Conservation (phyloP, 2,888 invertebrate genomes). For the Phalera bucephala region DNA sequence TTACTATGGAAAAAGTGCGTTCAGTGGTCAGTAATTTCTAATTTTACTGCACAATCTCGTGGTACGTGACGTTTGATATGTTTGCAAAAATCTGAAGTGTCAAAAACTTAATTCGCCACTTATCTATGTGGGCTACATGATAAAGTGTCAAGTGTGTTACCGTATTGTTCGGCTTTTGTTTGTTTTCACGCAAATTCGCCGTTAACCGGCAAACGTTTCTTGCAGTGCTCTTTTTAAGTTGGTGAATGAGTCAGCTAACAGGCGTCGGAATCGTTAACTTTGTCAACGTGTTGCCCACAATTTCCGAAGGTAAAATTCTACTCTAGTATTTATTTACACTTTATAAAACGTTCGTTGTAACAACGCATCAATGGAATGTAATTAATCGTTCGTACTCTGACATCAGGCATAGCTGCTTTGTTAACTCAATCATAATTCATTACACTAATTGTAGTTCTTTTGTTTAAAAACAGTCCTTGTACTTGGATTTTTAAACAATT, state of each 20-base stretch:
- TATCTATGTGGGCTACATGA: slow-evolving; percentile 75
- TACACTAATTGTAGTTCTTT: slow-evolving; percentile 31
- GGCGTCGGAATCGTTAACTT: slow-evolving; percentile 79
- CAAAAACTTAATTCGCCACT: slow-evolving; percentile 49
- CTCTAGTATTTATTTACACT: background rate
- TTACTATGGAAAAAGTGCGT: slow-evolving; percentile 61
- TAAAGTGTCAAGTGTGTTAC: slow-evolving; percentile 63
- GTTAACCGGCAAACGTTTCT: slow-evolving; percentile 51
- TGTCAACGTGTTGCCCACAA: slow-evolving; percentile 80
- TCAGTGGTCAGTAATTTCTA: slow-evolving; percentile 52
- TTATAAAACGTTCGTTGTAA: slow-evolving; percentile 8
- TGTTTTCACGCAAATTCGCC: slow-evolving; percentile 45
- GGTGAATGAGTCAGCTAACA: slow-evolving; percentile 81
- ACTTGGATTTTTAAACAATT: slow-evolving; percentile 22
- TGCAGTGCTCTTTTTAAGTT: slow-evolving; percentile 47
- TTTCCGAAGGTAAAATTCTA: slow-evolving; percentile 68
- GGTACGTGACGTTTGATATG: slow-evolving; percentile 33
- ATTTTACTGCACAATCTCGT: slow-evolving; percentile 28
- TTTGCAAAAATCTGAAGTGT: slow-evolving; percentile 52
- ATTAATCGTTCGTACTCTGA: slow-evolving; percentile 14
- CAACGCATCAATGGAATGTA: slow-evolving; percentile 11
- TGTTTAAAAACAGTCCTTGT: slow-evolving; percentile 24
- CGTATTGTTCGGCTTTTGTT: slow-evolving; percentile 49
- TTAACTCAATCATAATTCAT: slow-evolving; percentile 21
- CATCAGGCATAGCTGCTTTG: slow-evolving; percentile 17